A percentile compares a stretch with the other conserved stretches of the same genome.
phyloP scores from a whole-genome alignment of 2,113 vertebrate genomes.

The Istiophorus platypterus region DNA sequence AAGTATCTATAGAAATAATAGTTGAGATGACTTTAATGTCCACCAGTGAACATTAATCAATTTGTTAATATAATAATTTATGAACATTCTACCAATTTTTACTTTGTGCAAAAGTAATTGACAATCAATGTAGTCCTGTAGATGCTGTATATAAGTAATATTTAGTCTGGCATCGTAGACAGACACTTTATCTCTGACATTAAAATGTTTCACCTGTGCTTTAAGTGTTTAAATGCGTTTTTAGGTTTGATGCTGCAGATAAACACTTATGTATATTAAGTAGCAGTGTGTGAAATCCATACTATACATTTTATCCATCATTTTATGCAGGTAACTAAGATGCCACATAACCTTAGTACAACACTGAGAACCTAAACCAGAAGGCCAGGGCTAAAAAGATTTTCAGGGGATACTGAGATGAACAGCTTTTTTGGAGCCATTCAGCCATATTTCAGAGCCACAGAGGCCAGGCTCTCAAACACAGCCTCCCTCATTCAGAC shows the following conservation, averaged over 20 bases:
- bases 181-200: not conserved
- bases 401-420: constrained; percentile 31
- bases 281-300: not conserved
- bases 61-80: too few relatives aligned
- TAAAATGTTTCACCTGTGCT: too few relatives aligned
- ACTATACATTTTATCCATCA: too few relatives aligned
- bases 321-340: not conserved
- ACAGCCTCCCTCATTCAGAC: constrained; percentile 37
- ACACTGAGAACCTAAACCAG: constrained; percentile 8
- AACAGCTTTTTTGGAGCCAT: constrained; percentile 44
- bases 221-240: not conserved
- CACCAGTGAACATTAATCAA: too few relatives aligned
- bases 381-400: constrained; percentile 3
- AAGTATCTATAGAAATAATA: too few relatives aligned
- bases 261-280: not conserved
- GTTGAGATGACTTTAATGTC: too few relatives aligned
- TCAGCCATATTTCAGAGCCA: constrained; percentile 35
- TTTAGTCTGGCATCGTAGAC: not conserved
- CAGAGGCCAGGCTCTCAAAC: constrained; percentile 31
- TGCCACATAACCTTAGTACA: not conserved
- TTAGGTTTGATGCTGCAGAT: too few relatives aligned
- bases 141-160: not conserved
- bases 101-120: too few relatives aligned
- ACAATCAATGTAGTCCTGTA: too few relatives aligned
- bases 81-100: too few relatives aligned